Evolutionary conservation across 1,140 invertebrate genomes (phyloP), one percentile per base, ranked within the genome.

Genomic region (Littorina saxatilis): DNA sequence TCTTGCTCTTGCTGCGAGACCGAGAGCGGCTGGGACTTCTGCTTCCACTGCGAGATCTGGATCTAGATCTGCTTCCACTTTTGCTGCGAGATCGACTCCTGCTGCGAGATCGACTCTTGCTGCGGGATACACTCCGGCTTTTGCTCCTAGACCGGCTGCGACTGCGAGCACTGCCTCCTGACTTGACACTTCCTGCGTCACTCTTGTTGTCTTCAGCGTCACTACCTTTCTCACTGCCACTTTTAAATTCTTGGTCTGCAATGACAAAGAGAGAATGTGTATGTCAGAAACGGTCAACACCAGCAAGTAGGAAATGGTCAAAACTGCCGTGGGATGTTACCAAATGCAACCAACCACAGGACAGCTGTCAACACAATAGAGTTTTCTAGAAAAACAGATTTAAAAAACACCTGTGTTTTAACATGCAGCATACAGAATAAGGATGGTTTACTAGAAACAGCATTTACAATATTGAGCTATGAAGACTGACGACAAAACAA

Each of bases 1-100:
- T 82, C 35, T 68, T 50, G 66, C 85, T 85, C 29, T 81, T 74
- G 80, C 87, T 88, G 2, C 79, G 84, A 82, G 87, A 90, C 11
- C 85, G 73, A 11, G 72, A 84, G 2, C 58, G 74, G 55, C 86
- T 88, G 11, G 83, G 78, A 81, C 84, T 85, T 27, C 76, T 29
- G 70, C 68, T 73, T 2, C 70, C 73, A 29, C 82, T 82, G 15
- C 66, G 32, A 3, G 63, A 86, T 37, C 81, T 47, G 68, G 81
- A 82, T n/a, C 82, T 70, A 40, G 78, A 81, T 13, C 82, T 32
- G 32, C 81, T 84, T 9, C 82, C 58, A 9, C 75, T 78, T 17
- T 66, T 23, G 35, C 80, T 79, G 9, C 85, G 47, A 68, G 50
- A 77, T 50, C 37, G 75, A 84, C 87, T 90, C 13, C 86, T 61